phyloP scores from a whole-genome alignment of 1,140 invertebrate species.

The Leptoteleia sp. region DNA sequence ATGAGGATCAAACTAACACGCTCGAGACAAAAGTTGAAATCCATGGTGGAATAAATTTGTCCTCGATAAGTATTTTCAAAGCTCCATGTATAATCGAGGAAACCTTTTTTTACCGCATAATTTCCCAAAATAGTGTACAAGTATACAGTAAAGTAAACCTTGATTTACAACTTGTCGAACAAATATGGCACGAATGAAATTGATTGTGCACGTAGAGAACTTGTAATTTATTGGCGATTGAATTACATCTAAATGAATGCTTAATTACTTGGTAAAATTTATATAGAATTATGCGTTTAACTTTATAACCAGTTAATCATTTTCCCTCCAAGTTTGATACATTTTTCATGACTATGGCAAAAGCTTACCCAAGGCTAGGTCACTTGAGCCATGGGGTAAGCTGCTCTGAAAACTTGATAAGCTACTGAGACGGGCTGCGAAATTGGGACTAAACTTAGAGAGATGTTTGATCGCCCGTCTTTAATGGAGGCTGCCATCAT shows the following conservation, averaged over 20 bases:
- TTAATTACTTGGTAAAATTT: constrained; percentile 19
- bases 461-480: constrained; percentile 32
- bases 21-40: no score
- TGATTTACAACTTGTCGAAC: no score
- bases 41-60: no score
- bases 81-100: no score
- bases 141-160: no score
- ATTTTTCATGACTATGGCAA: constrained; percentile 46
- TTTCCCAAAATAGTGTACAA: no score
- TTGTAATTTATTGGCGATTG: neutral
- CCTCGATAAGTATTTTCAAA: no score
- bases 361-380: constrained; percentile 45
- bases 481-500: constrained; percentile 27
- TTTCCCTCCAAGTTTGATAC: constrained; percentile 37
- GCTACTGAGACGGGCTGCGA: constrained; percentile 46
- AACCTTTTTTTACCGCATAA: no score
- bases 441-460: constrained; percentile 51
- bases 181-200: no score
- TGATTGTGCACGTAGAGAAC: no score
- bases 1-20: no score
- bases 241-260: constrained; percentile 7
- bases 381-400: constrained; percentile 47
- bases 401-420: constrained; percentile 55
- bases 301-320: constrained; percentile 46
- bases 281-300: constrained; percentile 36